These are phyloP conservation scores for Ormyrus pomaceus DNA, from an alignment of 2,888 invertebrate genomes.

Conservation along the genomic window DNA sequence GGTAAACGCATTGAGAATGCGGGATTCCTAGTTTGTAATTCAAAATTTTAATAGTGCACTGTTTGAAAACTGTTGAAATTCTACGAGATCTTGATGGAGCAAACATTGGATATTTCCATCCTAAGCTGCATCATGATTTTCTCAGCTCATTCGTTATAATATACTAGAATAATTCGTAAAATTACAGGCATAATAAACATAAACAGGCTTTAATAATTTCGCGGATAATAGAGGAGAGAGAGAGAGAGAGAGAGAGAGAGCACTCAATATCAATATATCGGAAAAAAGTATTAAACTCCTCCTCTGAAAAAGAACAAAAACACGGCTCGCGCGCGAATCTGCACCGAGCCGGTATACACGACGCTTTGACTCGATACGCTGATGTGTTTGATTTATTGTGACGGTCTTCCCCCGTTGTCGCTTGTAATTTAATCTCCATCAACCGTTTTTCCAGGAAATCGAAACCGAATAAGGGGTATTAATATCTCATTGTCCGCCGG, in stretches of 20 bases:
- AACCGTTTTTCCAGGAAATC: constrained; percentile 73
- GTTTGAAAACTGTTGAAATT: too few relatives aligned
- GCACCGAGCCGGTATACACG: constrained; percentile 1
- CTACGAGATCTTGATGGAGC: too few relatives aligned
- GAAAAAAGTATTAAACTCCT: constrained; percentile 48
- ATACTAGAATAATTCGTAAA: background rate
- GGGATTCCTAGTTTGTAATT: too few relatives aligned
- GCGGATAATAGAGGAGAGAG: background rate
- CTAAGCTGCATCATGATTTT: too few relatives aligned
- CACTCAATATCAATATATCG: constrained; percentile 20
- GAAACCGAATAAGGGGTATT: constrained; percentile 72
- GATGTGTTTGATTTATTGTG: constrained; percentile 67
- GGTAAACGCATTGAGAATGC: too few relatives aligned
- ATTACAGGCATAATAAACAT: background rate
- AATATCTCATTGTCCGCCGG: constrained; percentile 69
- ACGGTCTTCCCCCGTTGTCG: constrained; percentile 64
- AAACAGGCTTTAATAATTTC: constrained; percentile 7
- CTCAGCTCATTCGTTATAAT: too few relatives aligned
- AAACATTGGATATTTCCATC: too few relatives aligned
- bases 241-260: background rate
- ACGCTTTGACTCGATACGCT: constrained; percentile 47
- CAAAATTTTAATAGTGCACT: too few relatives aligned
- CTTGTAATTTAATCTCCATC: constrained; percentile 71
- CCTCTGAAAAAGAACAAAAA: constrained; percentile 24
- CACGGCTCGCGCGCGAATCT: background rate